A percentile compares a stretch with the other conserved stretches of the same genome.
phyloP scores from a whole-genome alignment of 2,797 vertebrate genomes.

The Pteropus rufus region DNA sequence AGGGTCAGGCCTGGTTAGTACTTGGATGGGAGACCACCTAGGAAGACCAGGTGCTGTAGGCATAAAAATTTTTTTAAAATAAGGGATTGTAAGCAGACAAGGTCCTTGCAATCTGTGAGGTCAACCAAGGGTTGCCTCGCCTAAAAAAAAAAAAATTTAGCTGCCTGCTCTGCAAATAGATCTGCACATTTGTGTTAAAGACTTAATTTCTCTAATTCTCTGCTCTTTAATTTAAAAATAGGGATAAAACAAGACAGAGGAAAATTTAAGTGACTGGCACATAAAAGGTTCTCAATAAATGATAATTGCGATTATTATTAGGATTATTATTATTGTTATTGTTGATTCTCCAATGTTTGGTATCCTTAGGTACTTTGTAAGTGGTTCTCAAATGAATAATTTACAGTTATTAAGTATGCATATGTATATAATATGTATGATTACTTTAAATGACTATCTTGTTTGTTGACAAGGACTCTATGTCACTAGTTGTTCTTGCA shows the following conservation, averaged over 20 bases:
- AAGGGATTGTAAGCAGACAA: too few species aligned
- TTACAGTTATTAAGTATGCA: neutral
- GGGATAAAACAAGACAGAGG: neutral
- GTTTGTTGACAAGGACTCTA: neutral
- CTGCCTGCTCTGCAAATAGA: neutral
- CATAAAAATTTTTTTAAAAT: too few species aligned
- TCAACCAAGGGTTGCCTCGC: too few species aligned
- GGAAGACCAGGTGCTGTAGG: too few species aligned
- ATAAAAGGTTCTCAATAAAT: neutral
- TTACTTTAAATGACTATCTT: neutral
- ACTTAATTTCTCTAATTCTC: neutral
- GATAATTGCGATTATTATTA: neutral
- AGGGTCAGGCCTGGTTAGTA: too few species aligned
- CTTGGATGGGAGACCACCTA: too few species aligned
- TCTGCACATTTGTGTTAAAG: neutral
- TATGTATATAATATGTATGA: neutral
- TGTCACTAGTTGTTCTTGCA: neutral
- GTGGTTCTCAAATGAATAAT: neutral
- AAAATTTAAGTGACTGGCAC: neutral
- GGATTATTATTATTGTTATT: neutral
- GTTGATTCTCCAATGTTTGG: neutral
- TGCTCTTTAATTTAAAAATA: neutral
- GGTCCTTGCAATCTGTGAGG: too few species aligned
- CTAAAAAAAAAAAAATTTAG: neutral
- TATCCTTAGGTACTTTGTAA: neutral